Percentiles rank a stretch among this genome's conserved stretches.
phyloP scores from a whole-genome alignment of 2,888 invertebrate genomes.

The Apomyelois bistriatella region DNA sequence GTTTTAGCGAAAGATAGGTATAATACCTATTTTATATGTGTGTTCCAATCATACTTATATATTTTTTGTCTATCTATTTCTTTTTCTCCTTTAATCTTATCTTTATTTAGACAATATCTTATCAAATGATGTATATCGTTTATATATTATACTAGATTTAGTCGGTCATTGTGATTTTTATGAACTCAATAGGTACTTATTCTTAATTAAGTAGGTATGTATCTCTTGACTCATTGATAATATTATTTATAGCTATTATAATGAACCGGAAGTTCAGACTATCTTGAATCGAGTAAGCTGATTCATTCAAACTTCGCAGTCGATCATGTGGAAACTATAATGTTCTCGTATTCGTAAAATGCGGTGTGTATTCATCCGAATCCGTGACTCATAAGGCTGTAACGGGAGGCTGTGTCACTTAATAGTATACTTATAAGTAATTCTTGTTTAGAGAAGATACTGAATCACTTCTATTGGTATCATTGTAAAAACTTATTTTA shows the following conservation, averaged over 20 bases:
- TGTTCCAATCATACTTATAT: neutral
- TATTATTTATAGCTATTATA: neutral
- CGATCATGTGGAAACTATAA: neutral
- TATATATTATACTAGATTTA: no score
- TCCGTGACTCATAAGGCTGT: conserved; percentile 12
- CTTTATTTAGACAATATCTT: no score
- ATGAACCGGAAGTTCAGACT: neutral
- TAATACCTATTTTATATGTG: neutral
- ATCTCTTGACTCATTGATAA: conserved; percentile 2
- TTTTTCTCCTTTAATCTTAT: no score
- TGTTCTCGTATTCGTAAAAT: conserved; percentile 4
- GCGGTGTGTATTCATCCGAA: conserved; percentile 11
- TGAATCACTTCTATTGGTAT: neutral
- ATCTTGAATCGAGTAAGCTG: neutral
- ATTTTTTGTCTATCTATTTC: no score
- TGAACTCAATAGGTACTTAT: no score
- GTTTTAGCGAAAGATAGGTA: neutral
- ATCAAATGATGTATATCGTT: no score
- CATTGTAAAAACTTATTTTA: neutral
- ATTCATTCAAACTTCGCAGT: neutral
- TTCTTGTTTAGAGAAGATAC: neutral
- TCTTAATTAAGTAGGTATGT: no score
- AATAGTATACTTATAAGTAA: neutral
- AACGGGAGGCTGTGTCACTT: conserved; percentile 11
- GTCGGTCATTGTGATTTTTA: no score